Percentiles rank a stretch among this genome's conserved stretches.
Evolutionary conservation across 2,797 vertebrate species (phyloP).

Genomic region (Arrhamphus sclerolepis): DNA sequence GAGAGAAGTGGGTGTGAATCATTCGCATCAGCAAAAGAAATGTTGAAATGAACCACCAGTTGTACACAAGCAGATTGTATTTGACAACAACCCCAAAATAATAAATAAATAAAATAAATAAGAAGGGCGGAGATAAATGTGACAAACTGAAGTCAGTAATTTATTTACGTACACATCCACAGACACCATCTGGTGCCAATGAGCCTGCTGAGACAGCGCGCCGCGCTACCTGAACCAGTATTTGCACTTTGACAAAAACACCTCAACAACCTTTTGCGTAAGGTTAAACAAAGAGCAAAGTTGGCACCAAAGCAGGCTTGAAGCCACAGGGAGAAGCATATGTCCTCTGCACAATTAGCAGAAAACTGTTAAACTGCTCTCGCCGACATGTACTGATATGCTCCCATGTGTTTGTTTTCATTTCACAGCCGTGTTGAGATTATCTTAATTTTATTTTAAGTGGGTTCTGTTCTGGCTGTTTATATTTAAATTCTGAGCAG

Average conservation of each 20-base stretch:
- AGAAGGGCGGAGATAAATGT: conserved; percentile 10
- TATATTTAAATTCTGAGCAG: not conserved
- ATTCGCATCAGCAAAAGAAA: conserved; percentile 19
- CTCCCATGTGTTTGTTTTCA: conserved; percentile 11
- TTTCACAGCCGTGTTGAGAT: not conserved
- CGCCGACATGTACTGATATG: conserved; percentile 26
- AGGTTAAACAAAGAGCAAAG: conserved; percentile 56
- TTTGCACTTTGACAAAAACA: conserved; percentile 50
- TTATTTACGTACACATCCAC: conserved; percentile 18
- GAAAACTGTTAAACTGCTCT: conserved; percentile 53
- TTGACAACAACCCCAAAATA: conserved; percentile 15
- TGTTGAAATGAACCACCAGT: conserved; percentile 35
- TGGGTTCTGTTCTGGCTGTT: no score
- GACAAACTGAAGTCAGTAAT: conserved; percentile 41
- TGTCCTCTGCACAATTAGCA: conserved; percentile 25
- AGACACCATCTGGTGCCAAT: conserved; percentile 58
- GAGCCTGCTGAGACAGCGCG: conserved; percentile 31
- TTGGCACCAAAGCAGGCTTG: conserved; percentile 29
- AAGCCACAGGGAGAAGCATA: conserved; percentile 48
- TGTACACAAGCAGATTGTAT: conserved; percentile 47
- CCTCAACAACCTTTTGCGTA: conserved; percentile 42
- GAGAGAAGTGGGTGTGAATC: conserved; percentile 11
- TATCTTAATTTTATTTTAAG: not conserved
- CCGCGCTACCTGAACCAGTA: conserved; percentile 55
- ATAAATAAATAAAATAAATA: conserved; percentile 17